phyloP scores from a whole-genome alignment of 2,888 invertebrate species.

The Homarus gammarus region DNA sequence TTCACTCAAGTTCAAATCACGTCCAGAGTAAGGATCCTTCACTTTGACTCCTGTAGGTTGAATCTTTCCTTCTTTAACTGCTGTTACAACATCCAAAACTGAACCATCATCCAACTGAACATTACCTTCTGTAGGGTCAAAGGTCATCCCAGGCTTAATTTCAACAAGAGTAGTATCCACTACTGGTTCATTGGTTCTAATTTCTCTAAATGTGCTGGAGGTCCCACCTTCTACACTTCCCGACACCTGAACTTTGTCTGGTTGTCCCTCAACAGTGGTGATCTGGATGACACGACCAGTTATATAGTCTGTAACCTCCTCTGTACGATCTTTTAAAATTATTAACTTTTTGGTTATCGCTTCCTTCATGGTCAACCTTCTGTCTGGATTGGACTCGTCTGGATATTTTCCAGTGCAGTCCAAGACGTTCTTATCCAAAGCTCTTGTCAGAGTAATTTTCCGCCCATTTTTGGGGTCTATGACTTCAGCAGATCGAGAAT shows the following conservation, averaged over 20 bases:
- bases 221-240: conserved; percentile 78
- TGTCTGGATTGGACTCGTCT: conserved; percentile 78
- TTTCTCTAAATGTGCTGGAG: conserved; percentile 81
- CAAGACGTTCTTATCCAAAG: conserved; percentile 88
- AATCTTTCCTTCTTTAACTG: conserved; percentile 88
- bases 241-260: conserved; percentile 86
- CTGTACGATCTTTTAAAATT: conserved; percentile 75
- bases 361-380: conserved; percentile 78
- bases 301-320: conserved; percentile 80
- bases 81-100: conserved; percentile 84
- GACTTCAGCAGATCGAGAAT: conserved; percentile 89
- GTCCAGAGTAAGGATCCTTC: conserved; percentile 85
- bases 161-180: conserved; percentile 85
- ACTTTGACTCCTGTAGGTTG: conserved; percentile 85
- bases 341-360: conserved; percentile 77
- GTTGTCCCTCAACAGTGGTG: conserved; percentile 86
- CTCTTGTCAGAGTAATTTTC: conserved; percentile 84
- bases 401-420: conserved; percentile 88
- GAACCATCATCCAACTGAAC: conserved; percentile 77
- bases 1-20: conserved; percentile 85
- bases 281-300: conserved; percentile 83
- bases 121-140: conserved; percentile 87
- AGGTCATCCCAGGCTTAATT: conserved; percentile 86
- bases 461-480: conserved; percentile 87
- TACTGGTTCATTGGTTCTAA: conserved; percentile 81